These are phyloP conservation scores for Yponomeuta evonymella DNA, from an alignment of 2,888 invertebrate species.

Conservation along the genomic window DNA sequence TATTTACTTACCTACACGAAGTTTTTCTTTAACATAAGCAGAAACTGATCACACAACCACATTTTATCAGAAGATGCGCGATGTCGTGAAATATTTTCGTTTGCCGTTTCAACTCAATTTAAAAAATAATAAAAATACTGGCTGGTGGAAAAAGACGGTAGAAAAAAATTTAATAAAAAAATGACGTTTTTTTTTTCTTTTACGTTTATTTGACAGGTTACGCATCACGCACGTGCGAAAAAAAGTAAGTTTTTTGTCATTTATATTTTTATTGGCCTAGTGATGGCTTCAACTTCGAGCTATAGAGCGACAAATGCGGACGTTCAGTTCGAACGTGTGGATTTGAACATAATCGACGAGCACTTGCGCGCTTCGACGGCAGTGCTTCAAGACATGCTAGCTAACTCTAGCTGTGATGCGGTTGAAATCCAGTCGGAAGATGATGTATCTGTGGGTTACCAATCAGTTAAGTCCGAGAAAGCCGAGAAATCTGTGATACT, in stretches of 20 bases:
- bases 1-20: too few relatives aligned
- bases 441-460: not conserved
- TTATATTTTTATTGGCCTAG: not conserved
- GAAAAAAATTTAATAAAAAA: not conserved
- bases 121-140: not conserved
- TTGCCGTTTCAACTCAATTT: not conserved
- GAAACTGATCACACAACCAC: slow-evolving; percentile 4
- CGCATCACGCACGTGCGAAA: not conserved
- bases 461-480: not conserved
- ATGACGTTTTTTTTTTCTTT: not conserved
- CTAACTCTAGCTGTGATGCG: not conserved
- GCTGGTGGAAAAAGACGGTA: not conserved
- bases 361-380: slow-evolving; percentile 42
- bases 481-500: not conserved
- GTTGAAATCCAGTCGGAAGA: not conserved
- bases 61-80: not conserved
- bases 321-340: slow-evolving; percentile 37
- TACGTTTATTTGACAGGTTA: not conserved
- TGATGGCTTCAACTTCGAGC: not conserved
- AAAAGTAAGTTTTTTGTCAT: slow-evolving; percentile 7
- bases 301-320: slow-evolving; percentile 17
- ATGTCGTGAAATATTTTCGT: not conserved
- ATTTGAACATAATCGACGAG: slow-evolving; percentile 39
- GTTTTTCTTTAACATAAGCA: not conserved
- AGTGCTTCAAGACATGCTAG: slow-evolving; percentile 39